Percentiles rank a stretch among this genome's conserved stretches.
These are phyloP conservation scores for Ditylenchus dipsaci DNA, from an alignment of 1,140 invertebrate genomes.

Conservation along the genomic window DNA sequence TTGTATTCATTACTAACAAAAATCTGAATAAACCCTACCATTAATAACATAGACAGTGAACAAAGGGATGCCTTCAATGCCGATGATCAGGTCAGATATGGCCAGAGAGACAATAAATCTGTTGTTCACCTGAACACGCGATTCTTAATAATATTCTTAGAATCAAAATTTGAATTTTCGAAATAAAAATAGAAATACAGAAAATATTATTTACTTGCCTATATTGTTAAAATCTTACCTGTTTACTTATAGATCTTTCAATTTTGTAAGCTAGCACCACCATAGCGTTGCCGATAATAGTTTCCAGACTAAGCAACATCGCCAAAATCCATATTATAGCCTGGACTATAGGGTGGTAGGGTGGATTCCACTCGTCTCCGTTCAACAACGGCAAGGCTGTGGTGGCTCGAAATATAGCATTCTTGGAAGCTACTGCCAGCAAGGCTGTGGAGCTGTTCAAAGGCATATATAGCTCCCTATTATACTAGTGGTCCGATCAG, in stretches of 20 bases:
- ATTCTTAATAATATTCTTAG: no score
- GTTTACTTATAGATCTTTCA: slow-evolving; percentile 56
- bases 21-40: slow-evolving; percentile 38
- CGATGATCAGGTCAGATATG: slow-evolving; percentile 94
- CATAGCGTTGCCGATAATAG: slow-evolving; percentile 91
- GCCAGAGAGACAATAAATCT: slow-evolving; percentile 98
- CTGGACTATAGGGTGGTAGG: slow-evolving; percentile 57
- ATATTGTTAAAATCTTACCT: slow-evolving; percentile 31
- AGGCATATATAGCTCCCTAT: neutral
- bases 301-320: slow-evolving; percentile 80
- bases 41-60: slow-evolving; percentile 65
- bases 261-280: slow-evolving; percentile 77
- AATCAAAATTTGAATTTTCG: no score
- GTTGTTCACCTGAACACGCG: slow-evolving; percentile 82
- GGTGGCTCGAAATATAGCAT: no score
- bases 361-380: slow-evolving; percentile 41
- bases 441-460: neutral
- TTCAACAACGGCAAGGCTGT: neutral
- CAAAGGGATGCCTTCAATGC: slow-evolving; percentile 68
- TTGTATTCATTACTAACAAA: slow-evolving; percentile 25
- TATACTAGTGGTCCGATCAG: no score
- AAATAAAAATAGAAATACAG: no score
- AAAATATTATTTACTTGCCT: no score
- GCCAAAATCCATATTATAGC: slow-evolving; percentile 83
- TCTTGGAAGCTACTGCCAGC: neutral